Evolutionary conservation across 1,140 invertebrate species (phyloP).

Genomic region (Holotrichia oblita): DNA sequence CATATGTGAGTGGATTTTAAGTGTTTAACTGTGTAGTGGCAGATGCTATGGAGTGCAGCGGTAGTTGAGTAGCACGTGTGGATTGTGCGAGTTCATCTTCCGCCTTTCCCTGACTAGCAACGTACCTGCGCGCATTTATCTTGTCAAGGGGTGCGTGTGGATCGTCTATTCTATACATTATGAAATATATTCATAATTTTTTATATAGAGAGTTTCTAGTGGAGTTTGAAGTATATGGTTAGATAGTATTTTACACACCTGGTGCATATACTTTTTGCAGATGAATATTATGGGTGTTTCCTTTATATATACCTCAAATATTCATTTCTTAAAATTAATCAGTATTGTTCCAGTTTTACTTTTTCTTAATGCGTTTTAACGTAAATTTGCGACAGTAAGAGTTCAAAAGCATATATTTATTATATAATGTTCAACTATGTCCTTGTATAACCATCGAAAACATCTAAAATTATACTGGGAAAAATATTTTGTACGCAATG

Average conservation of each 20-base stretch:
- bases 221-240: background rate
- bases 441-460: too few species aligned
- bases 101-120: slow-evolving; percentile 18
- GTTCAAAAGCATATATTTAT: too few species aligned
- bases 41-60: slow-evolving; percentile 29
- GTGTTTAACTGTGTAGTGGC: slow-evolving; percentile 38
- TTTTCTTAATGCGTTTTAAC: too few species aligned
- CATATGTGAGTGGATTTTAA: slow-evolving; percentile 37
- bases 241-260: background rate
- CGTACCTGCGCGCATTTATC: slow-evolving; percentile 30
- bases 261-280: background rate
- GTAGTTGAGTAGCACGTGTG: slow-evolving; percentile 39
- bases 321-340: too few species aligned
- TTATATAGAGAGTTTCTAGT: too few species aligned
- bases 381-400: too few species aligned
- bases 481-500: too few species aligned
- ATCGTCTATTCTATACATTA: background rate
- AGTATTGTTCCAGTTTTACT: too few species aligned
- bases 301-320: too few species aligned
- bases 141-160: slow-evolving; percentile 14
- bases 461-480: too few species aligned
- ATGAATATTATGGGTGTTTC: too few species aligned
- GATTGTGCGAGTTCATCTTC: slow-evolving; percentile 40
- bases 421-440: too few species aligned
- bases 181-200: background rate